Evolutionary conservation across 2,113 vertebrate species (phyloP).

Genomic region (Rhinichthys klamathensis): DNA sequence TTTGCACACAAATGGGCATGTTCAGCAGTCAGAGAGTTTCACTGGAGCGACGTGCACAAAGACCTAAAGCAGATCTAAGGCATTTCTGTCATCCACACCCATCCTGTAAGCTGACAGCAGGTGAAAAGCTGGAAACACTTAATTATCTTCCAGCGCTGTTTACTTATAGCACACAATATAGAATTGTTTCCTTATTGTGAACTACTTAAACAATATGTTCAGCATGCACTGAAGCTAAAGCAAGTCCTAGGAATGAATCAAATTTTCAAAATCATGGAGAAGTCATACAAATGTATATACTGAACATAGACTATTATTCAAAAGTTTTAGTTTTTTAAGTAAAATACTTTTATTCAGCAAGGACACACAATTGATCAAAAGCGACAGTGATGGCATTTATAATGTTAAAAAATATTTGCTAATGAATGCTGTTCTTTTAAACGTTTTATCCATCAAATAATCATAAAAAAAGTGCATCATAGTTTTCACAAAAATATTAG

Average conservation of each 20-base stretch:
- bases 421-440: too few species aligned
- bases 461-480: too few species aligned
- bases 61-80: neutral
- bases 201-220: constrained; percentile 6
- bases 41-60: neutral
- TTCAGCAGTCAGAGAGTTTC: neutral
- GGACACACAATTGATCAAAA: too few species aligned
- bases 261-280: neutral
- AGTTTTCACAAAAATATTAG: too few species aligned
- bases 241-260: neutral
- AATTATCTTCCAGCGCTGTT: constrained; percentile 5
- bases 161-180: constrained; percentile 31
- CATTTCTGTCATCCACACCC: constrained; percentile 19
- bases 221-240: neutral
- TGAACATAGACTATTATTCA: too few species aligned
- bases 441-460: too few species aligned
- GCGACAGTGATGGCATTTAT: too few species aligned
- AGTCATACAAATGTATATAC: too few species aligned
- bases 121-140: constrained; percentile 43
- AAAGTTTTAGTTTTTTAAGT: too few species aligned
- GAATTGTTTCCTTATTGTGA: constrained; percentile 10
- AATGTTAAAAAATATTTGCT: too few species aligned
- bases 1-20: neutral
- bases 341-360: too few species aligned
- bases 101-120: constrained; percentile 30